Conservation (phyloP, 2,113 vertebrate species). For the Protobothrops flavoviridis region DNA sequence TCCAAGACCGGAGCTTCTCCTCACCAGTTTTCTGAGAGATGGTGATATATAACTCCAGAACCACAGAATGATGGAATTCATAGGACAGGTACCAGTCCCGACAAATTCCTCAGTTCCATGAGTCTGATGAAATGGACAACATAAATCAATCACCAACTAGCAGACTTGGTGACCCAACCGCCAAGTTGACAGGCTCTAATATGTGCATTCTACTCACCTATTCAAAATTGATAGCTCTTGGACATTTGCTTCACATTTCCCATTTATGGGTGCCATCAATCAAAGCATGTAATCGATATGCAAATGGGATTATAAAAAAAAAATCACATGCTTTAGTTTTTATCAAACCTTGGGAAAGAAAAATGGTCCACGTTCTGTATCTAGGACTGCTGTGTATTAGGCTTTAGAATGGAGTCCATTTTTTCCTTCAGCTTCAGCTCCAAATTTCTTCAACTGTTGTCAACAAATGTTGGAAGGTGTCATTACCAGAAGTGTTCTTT, state of each 20-base stretch:
- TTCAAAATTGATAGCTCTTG: background rate
- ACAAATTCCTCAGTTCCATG: background rate
- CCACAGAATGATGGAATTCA: background rate
- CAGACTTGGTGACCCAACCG: background rate
- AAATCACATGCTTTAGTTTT: background rate
- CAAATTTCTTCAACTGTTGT: background rate
- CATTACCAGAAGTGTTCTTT: background rate
- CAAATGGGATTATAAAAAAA: too few species aligned
- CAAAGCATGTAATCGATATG: rapidly evolving
- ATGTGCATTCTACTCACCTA: background rate
- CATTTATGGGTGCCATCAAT: background rate
- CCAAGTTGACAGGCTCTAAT: background rate
- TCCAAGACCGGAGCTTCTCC: background rate
- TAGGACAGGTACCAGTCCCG: background rate
- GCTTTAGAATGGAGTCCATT: background rate
- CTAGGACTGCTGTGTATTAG: background rate
- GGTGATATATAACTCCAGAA: background rate
- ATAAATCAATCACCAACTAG: background rate
- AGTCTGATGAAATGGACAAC: background rate
- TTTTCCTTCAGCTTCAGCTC: background rate
- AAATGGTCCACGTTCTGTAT: background rate
- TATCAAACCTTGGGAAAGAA: background rate
- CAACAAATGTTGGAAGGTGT: background rate
- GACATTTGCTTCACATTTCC: background rate
- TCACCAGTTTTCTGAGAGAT: background rate